Base-by-base conservation (phyloP, 2,113 vertebrate species). In the Tetraodon nigroviridis region DNA sequence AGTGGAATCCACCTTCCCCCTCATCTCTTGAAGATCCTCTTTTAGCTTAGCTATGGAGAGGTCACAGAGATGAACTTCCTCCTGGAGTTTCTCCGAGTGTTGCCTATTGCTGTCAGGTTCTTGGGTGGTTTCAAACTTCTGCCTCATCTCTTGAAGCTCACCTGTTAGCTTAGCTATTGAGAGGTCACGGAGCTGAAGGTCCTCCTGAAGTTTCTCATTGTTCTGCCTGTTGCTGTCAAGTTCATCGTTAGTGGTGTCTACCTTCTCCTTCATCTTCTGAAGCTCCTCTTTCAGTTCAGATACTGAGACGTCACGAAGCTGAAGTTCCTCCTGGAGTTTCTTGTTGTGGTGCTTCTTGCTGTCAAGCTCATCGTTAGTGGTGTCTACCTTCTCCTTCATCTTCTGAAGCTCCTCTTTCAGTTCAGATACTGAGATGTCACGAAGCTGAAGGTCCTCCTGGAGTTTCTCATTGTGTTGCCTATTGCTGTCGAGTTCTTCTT, bases 401-500 rank as follows among this genome's bases (percentile, higher is more conserved):
- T 82, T 76, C 42, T 56, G 37, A 13, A 91, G 65, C 64, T 91
- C 80, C 49, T 75, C 63, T 55, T 90, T 68, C 37, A 90, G 70
- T 42, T 78, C 73, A 19, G 51, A 69, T 50, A 58, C 59, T 0
- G 61, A 78, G 1, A 60, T 19, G 19, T 84, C 82, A 32, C 5
- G 29, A 6, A 32, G 29, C 3, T 57, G 42, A 7, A 32, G 6
- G 1, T 32, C 29, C 29, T 32, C 29, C 2, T 32, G 29, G 1
- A 32, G 29, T 32, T 32, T 32, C 50, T 93, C 85, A 58, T 84
- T 83, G 2, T 83, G 77, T 73, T 92, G 87, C 83, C 79, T 90
- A 78, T 78, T 92, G 84, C 54, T 86, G 78, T 51, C 83, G 58
- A 94, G 87, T 56, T 95, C 89, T 81, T 94, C 93, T 80, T 93